These are phyloP conservation scores for Triplophysa tibetana DNA, from an alignment of 2,113 vertebrate genomes.

Conservation along the genomic window DNA sequence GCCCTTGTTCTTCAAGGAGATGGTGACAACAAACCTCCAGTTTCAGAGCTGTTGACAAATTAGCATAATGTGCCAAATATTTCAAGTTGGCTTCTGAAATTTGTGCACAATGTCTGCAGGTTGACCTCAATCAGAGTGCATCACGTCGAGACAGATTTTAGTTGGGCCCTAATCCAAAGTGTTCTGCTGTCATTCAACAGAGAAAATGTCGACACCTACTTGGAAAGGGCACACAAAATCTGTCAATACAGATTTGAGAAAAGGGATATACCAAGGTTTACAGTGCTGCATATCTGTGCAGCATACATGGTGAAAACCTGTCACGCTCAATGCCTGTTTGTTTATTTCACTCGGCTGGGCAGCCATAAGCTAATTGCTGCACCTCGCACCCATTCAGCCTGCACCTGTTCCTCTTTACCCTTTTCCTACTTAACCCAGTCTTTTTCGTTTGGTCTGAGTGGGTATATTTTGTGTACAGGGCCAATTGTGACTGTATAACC, in stretches of 20 bases:
- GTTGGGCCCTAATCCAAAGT: constrained; percentile 14
- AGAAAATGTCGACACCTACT: neutral
- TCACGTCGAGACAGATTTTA: constrained; percentile 4
- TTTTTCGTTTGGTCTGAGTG: too few species aligned
- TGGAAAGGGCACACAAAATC: constrained; percentile 16
- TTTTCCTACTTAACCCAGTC: too few species aligned
- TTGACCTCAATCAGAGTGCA: neutral
- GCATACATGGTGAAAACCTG: neutral
- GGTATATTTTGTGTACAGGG: too few species aligned
- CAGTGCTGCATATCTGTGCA: neutral
- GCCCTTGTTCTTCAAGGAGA: neutral
- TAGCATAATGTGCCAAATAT: constrained; percentile 11
- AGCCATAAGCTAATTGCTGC: too few species aligned
- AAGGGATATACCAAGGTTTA: neutral
- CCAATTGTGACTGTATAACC: too few species aligned
- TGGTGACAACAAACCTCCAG: neutral
- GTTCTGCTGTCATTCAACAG: constrained; percentile 1
- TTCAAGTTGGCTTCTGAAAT: neutral
- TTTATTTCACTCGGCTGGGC: too few species aligned
- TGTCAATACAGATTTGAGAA: neutral
- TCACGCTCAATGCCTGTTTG: too few species aligned
- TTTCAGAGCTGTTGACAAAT: constrained; percentile 7
- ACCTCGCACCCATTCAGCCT: too few species aligned
- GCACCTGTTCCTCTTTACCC: too few species aligned
- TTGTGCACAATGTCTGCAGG: neutral